Evolutionary conservation across 2,797 vertebrate genomes (phyloP).

Genomic region (Phoebastria nigripes): DNA sequence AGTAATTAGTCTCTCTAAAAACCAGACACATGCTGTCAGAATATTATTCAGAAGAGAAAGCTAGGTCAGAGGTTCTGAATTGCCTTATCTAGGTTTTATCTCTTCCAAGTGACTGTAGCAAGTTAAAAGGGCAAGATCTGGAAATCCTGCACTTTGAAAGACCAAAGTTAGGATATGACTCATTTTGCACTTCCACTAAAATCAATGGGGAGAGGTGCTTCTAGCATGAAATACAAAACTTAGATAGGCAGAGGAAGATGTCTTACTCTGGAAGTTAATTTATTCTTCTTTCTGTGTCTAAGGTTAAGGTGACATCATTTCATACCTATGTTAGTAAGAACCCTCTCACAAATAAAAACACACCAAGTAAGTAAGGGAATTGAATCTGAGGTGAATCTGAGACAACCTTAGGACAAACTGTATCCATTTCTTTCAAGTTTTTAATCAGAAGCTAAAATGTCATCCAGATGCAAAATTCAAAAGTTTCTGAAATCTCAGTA

Average conservation of each 20-base stretch:
- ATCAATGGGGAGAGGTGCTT: background rate
- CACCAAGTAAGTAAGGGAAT: background rate
- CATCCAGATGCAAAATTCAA: background rate
- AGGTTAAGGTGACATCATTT: background rate
- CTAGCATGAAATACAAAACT: background rate
- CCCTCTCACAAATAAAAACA: background rate
- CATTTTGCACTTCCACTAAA: background rate
- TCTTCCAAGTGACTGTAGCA: background rate
- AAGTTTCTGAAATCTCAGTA: background rate
- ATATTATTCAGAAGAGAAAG: background rate
- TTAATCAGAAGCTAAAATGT: background rate
- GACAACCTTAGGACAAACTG: background rate
- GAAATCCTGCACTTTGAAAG: background rate
- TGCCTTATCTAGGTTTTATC: background rate
- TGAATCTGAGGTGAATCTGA: background rate
- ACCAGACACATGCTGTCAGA: background rate
- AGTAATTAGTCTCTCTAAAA: background rate
- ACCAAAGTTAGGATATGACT: background rate
- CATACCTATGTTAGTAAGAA: background rate
- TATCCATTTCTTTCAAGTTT: background rate
- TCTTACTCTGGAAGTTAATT: background rate
- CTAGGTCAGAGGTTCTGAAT: background rate
- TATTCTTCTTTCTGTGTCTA: background rate
- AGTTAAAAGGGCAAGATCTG: slow-evolving; percentile 18
- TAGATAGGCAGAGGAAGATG: background rate